Percentiles rank a stretch among this genome's conserved stretches.
Conservation (phyloP, 2,113 vertebrate species). For the Porphyrio hochstetteri region DNA sequence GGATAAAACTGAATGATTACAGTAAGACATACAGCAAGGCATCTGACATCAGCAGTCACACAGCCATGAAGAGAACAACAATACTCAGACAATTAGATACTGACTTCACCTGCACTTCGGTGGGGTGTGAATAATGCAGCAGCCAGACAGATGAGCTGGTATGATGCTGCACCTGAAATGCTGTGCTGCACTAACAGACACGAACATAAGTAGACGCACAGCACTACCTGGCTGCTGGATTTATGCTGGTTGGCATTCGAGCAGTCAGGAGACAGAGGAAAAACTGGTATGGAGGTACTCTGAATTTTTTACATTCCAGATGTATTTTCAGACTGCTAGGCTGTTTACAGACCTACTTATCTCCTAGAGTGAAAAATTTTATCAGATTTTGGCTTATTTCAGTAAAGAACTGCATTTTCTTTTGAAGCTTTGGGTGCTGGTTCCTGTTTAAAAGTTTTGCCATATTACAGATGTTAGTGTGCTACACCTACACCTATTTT, state of each 20-base stretch:
- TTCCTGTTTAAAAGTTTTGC: background rate
- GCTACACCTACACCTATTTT: background rate
- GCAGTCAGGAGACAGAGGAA: background rate
- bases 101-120: background rate
- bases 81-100: fast-evolving
- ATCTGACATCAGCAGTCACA: background rate
- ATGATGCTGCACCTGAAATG: background rate
- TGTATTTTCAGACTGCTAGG: background rate
- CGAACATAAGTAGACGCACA: background rate
- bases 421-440: background rate
- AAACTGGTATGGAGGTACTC: background rate
- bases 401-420: background rate
- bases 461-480: background rate
- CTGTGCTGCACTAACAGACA: background rate
- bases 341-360: background rate
- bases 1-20: background rate
- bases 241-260: background rate
- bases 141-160: background rate
- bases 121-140: background rate
- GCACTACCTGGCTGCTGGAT: background rate
- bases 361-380: background rate
- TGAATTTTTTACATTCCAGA: background rate
- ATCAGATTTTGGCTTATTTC: background rate
- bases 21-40: background rate
- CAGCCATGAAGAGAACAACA: background rate